Evolutionary conservation across 1,140 invertebrate species (phyloP).

Genomic region (Sinonovacula constricta): DNA sequence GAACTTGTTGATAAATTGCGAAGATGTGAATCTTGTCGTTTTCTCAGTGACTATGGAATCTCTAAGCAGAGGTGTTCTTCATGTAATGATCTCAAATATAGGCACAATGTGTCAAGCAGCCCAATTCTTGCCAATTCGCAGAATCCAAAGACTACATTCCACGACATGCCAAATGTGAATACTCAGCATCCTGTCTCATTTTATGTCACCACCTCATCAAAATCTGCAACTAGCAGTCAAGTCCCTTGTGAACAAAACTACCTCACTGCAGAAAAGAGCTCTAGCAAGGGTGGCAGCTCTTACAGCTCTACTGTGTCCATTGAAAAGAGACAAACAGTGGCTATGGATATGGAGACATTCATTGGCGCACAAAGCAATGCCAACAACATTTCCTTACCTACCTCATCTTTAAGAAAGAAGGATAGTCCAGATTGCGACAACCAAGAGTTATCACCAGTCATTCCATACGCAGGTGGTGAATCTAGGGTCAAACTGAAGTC

Average conservation of each 20-base stretch:
- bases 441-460: background rate
- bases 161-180: background rate
- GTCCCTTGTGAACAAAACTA: constrained; percentile 16
- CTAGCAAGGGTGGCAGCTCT: background rate
- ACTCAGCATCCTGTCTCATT: background rate
- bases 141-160: constrained; percentile 13
- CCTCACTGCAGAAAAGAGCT: constrained; percentile 6
- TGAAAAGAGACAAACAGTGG: background rate
- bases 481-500: background rate
- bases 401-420: background rate
- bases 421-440: background rate
- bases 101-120: background rate
- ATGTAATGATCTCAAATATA: constrained; percentile 23
- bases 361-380: background rate
- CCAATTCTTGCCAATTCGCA: constrained; percentile 3
- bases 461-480: constrained; percentile 9
- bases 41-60: constrained; percentile 39
- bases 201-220: too few species aligned
- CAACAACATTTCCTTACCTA: background rate
- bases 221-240: too few species aligned
- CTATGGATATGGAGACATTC: background rate
- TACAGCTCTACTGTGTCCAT: background rate
- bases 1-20: constrained; percentile 7
- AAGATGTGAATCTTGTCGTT: constrained; percentile 41
- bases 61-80: constrained; percentile 20